Conservation (phyloP, 2,113 vertebrate genomes). For the Motacilla tschutschensis region DNA sequence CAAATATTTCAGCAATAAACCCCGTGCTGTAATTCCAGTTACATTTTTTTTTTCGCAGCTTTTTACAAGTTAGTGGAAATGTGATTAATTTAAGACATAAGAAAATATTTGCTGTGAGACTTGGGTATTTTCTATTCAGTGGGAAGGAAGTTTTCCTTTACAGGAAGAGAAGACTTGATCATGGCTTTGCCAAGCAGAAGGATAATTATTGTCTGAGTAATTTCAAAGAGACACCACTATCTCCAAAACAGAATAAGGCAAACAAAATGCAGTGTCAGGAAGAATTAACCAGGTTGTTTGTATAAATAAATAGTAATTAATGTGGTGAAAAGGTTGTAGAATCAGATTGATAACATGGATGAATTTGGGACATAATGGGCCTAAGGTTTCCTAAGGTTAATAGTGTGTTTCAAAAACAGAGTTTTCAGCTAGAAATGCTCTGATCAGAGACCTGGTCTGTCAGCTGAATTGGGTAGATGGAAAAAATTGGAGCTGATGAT, state of each 20-base stretch:
- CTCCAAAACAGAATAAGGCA: not conserved
- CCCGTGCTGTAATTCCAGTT: not conserved
- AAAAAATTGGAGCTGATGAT: not conserved
- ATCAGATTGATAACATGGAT: not conserved
- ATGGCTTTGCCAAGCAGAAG: not conserved
- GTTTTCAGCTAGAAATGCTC: not conserved
- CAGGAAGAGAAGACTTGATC: not conserved
- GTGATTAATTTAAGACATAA: not conserved
- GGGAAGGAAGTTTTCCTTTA: not conserved
- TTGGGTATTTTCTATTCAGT: not conserved
- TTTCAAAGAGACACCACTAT: not conserved
- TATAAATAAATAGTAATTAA: not conserved
- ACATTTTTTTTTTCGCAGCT: not conserved
- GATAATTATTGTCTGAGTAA: not conserved
- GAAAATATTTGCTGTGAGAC: not conserved
- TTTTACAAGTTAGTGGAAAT: not conserved
- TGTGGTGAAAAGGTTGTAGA: not conserved
- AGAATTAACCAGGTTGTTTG: not conserved
- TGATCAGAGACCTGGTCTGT: not conserved
- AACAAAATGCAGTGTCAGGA: not conserved
- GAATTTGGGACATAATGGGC: not conserved
- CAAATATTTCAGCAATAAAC: not conserved
- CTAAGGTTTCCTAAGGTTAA: not conserved
- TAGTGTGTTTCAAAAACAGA: not conserved
- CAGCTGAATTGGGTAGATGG: not conserved